Conservation (phyloP, 2,888 invertebrate species). For the Belgica antarctica region DNA sequence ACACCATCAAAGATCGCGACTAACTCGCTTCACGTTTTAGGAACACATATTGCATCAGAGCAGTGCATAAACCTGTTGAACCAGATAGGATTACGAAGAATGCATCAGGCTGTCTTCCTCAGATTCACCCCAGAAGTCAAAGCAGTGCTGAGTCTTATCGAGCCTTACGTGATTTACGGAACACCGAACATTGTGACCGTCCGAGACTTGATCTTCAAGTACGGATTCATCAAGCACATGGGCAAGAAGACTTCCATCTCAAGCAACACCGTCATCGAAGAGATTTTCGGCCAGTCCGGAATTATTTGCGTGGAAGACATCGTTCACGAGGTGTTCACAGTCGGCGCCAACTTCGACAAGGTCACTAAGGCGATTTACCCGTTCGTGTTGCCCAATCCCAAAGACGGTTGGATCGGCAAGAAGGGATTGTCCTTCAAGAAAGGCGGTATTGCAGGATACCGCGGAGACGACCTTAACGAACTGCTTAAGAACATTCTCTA, state of each 20-base stretch:
- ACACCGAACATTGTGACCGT: conserved; percentile 51
- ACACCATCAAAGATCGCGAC: background rate
- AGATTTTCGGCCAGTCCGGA: conserved; percentile 52
- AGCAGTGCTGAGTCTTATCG: conserved; percentile 52
- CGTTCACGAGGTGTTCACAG: conserved; percentile 54
- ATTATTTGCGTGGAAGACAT: conserved; percentile 55
- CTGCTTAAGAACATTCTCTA: conserved; percentile 39
- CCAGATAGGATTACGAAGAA: conserved; percentile 46
- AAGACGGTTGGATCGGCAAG: conserved; percentile 54
- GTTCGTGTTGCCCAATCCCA: conserved; percentile 49
- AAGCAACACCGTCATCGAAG: conserved; percentile 54
- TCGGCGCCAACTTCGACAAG: conserved; percentile 52
- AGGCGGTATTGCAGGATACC: conserved; percentile 55
- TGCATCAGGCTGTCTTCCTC: conserved; percentile 52
- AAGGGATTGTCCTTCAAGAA: conserved; percentile 52
- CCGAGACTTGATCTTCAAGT: conserved; percentile 54
- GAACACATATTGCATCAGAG: conserved; percentile 52
- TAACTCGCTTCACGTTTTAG: no score
- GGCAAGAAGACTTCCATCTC: conserved; percentile 53
- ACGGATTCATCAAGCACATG: conserved; percentile 52
- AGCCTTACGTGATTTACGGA: conserved; percentile 54
- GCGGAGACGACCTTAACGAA: conserved; percentile 51
- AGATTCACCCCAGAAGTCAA: conserved; percentile 52
- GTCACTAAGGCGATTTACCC: conserved; percentile 51
- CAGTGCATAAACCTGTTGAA: conserved; percentile 38